Evolutionary conservation across 2,888 invertebrate species (phyloP).

Genomic region (Folsomia candida): DNA sequence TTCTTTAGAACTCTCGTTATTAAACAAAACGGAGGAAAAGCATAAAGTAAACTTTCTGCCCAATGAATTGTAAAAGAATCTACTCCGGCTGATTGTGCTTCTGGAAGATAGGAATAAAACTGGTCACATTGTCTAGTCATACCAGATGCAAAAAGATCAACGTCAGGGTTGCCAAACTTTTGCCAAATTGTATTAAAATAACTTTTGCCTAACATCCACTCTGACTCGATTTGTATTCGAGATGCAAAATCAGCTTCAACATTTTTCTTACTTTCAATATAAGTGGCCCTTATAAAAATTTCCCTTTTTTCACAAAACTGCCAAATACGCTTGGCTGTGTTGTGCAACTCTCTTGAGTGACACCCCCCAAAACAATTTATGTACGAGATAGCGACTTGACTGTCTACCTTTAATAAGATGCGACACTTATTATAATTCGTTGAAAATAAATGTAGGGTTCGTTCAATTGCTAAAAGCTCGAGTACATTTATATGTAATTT

Average conservation of each 20-base stretch:
- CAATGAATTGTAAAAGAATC: constrained; percentile 24
- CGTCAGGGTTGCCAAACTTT: no score
- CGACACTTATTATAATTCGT: not conserved
- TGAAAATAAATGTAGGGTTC: constrained; percentile 8
- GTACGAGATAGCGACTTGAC: no score
- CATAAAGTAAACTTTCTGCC: not conserved
- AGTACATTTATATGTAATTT: constrained; percentile 20
- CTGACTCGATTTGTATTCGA: not conserved
- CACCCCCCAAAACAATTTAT: constrained; percentile 29
- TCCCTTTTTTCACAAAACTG: constrained; percentile 8
- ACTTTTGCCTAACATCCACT: constrained; percentile 6
- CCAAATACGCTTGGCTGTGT: constrained; percentile 21
- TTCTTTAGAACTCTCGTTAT: constrained; percentile 26
- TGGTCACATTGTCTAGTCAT: constrained; percentile 4
- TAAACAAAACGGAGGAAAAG: constrained; percentile 23
- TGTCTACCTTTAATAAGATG: constrained; percentile 24
- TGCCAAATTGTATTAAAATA: not conserved
- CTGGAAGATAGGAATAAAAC: constrained; percentile 18
- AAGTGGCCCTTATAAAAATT: constrained; percentile 14
- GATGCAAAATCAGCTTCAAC: constrained; percentile 15
- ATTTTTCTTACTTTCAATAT: constrained; percentile 14
- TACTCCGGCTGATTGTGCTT: constrained; percentile 9
- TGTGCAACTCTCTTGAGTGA: not conserved
- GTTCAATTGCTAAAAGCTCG: constrained; percentile 20
- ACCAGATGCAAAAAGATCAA: constrained; percentile 23